These are phyloP conservation scores for Lasioglossum lativentre DNA, from an alignment of 2,888 invertebrate genomes.

Conservation along the genomic window DNA sequence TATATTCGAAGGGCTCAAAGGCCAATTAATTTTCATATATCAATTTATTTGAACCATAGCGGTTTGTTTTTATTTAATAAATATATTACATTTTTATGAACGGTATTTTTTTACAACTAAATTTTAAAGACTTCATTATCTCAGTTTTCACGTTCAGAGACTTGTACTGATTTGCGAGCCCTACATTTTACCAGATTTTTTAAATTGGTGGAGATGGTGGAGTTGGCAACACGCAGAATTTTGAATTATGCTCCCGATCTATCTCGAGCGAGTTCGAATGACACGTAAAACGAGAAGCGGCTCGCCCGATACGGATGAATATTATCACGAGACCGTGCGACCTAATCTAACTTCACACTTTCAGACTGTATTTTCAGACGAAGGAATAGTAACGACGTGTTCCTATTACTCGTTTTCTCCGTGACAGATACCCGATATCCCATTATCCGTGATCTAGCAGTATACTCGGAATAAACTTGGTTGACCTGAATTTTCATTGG, in stretches of 20 bases:
- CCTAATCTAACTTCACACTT: constrained; percentile 47
- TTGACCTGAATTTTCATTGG: constrained; percentile 46
- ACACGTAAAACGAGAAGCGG: constrained; percentile 47
- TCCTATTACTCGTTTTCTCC: constrained; percentile 25
- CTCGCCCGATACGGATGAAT: constrained; percentile 39
- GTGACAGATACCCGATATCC: constrained; percentile 48
- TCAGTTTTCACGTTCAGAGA: not conserved
- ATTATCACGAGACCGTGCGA: constrained; percentile 43
- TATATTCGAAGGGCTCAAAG: too few species aligned
- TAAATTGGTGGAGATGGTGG: not conserved
- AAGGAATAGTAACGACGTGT: constrained; percentile 40
- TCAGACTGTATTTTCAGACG: constrained; percentile 40
- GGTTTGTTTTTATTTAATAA: not conserved
- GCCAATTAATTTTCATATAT: too few species aligned
- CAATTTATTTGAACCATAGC: not conserved
- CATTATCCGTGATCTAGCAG: constrained; percentile 51
- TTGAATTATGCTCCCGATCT: constrained; percentile 30
- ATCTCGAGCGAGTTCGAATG: constrained; percentile 22
- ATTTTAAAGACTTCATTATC: not conserved
- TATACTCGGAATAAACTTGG: constrained; percentile 37
- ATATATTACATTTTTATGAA: not conserved
- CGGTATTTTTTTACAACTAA: not conserved
- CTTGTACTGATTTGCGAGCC: too few species aligned
- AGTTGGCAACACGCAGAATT: constrained; percentile 26
- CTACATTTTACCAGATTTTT: too few species aligned